These are phyloP conservation scores for Elegia similella DNA, from an alignment of 2,888 invertebrate genomes.

Conservation along the genomic window DNA sequence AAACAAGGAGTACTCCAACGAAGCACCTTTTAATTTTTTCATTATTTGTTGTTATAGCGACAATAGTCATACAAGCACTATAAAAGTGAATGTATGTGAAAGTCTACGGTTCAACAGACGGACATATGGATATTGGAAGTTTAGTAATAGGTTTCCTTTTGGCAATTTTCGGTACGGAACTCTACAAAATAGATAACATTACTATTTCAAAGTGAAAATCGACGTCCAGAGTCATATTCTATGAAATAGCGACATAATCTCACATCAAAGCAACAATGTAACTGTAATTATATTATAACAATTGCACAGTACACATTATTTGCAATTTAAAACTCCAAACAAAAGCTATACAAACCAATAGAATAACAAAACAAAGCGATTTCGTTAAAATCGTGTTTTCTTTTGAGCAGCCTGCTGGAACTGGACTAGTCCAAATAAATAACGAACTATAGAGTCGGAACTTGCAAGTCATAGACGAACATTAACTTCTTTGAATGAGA, in stretches of 20 bases:
- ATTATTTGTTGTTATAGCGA: too few relatives aligned
- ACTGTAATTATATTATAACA: neutral
- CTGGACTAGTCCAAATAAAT: slow-evolving; percentile 43
- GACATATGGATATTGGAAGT: too few relatives aligned
- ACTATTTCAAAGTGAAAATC: too few relatives aligned
- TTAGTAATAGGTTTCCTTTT: too few relatives aligned
- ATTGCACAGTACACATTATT: slow-evolving; percentile 3
- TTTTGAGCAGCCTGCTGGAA: slow-evolving; percentile 34
- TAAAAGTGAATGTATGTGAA: too few relatives aligned
- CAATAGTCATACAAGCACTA: too few relatives aligned
- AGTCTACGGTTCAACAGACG: too few relatives aligned
- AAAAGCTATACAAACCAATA: slow-evolving; percentile 8
- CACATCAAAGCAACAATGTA: neutral
- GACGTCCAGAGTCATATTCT: neutral
- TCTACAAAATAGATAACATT: neutral
- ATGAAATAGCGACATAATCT: neutral
- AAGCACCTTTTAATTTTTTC: too few relatives aligned
- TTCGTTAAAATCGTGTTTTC: slow-evolving; percentile 20
- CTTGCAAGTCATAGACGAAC: neutral
- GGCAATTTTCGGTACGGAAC: too few relatives aligned
- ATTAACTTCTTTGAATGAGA: neutral
- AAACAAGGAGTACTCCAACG: too few relatives aligned
- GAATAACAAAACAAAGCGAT: slow-evolving; percentile 8
- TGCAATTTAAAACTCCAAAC: slow-evolving; percentile 8
- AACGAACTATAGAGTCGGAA: slow-evolving; percentile 24